These are phyloP conservation scores for Azemiops feae DNA, from an alignment of 2,113 vertebrate species.

Conservation along the genomic window DNA sequence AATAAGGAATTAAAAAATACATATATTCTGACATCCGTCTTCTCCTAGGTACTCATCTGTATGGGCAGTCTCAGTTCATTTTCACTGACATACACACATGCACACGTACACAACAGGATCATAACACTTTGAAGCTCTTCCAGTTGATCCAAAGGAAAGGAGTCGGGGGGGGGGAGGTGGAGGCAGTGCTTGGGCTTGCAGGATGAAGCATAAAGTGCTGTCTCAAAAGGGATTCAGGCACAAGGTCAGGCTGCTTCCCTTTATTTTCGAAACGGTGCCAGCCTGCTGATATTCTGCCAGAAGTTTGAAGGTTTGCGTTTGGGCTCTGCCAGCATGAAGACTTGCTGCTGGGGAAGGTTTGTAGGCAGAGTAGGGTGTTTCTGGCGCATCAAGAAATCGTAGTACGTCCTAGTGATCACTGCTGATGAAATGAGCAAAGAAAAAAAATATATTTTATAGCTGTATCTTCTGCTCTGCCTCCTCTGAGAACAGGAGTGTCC, in stretches of 20 bases:
- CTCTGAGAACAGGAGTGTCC: background rate
- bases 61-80: background rate
- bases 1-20: background rate
- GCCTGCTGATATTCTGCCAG: slow-evolving; percentile 94
- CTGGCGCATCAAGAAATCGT: slow-evolving; percentile 88
- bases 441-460: rapidly evolving
- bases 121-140: background rate
- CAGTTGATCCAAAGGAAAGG: slow-evolving; percentile 45
- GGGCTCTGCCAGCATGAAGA: slow-evolving; percentile 90
- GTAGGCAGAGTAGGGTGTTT: slow-evolving; percentile 85
- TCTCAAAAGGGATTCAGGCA: slow-evolving; percentile 69
- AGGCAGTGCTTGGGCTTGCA: slow-evolving; percentile 67
- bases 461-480: background rate
- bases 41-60: background rate
- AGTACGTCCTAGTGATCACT: slow-evolving; percentile 86
- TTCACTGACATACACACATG: background rate
- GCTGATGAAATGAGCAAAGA: slow-evolving; percentile 17
- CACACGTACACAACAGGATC: background rate
- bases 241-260: slow-evolving; percentile 49
- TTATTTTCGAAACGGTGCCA: slow-evolving; percentile 92
- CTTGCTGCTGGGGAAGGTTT: slow-evolving; percentile 86
- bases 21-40: background rate
- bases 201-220: slow-evolving; percentile 82
- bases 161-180: slow-evolving; percentile 49
- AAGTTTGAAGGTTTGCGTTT: slow-evolving; percentile 94